phyloP scores from a whole-genome alignment of 2,888 invertebrate species.

The Lissocephala sabroskyi region DNA sequence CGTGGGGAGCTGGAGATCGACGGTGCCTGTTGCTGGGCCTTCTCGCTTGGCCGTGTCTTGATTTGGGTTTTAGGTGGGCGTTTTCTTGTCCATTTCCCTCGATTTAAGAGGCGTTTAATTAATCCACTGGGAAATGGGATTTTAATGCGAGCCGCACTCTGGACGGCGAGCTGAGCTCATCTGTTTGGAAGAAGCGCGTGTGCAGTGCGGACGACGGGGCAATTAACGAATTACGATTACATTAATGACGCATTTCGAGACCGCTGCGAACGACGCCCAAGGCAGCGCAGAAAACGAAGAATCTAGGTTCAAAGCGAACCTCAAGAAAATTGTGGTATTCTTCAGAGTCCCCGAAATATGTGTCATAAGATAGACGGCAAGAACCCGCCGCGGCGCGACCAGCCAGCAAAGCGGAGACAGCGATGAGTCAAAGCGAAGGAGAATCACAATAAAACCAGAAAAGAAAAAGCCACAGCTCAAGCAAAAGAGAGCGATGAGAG shows the following conservation, averaged over 20 bases:
- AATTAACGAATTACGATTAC: no score
- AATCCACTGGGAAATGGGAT: slow-evolving; percentile 19
- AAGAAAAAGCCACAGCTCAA: slow-evolving; percentile 3
- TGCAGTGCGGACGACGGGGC: no score
- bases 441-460: background rate
- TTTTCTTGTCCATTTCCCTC: slow-evolving; percentile 32
- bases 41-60: slow-evolving; percentile 10
- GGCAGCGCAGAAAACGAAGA: no score
- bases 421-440: slow-evolving; percentile 15
- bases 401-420: slow-evolving; percentile 20
- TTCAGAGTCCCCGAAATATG: no score
- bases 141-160: background rate
- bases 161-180: background rate
- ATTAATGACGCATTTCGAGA: no score
- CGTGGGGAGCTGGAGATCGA: slow-evolving; percentile 21
- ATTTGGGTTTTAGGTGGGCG: slow-evolving; percentile 38
- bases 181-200: no score
- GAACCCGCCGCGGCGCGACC: background rate
- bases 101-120: slow-evolving; percentile 47
- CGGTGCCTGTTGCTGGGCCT: no score
- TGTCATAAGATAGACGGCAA: no score
- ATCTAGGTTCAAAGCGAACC: no score
- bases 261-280: no score
- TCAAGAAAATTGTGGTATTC: no score
- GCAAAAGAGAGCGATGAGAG: background rate